A percentile compares a stretch with the other conserved stretches of the same genome.
These are phyloP conservation scores for Emydocephalus ijimae DNA, from an alignment of 2,113 vertebrate genomes.

Conservation along the genomic window DNA sequence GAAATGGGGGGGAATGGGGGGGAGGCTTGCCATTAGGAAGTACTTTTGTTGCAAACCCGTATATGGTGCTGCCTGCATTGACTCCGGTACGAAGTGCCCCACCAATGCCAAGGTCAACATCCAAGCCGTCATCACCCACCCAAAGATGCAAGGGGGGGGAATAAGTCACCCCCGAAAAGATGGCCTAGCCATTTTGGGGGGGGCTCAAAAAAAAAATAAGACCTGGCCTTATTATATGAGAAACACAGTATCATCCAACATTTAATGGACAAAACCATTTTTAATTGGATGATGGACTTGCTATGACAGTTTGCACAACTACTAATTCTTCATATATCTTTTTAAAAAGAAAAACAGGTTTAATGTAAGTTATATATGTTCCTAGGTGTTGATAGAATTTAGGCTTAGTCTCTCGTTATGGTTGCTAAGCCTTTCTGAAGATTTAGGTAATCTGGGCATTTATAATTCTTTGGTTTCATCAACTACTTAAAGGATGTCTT, in stretches of 20 bases:
- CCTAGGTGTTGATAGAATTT: background rate
- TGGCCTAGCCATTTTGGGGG: too few species aligned
- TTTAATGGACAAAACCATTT: background rate
- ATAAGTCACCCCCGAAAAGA: too few species aligned
- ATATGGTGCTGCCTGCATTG: too few species aligned
- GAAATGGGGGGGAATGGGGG: too few species aligned
- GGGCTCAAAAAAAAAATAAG: too few species aligned
- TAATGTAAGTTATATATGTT: background rate
- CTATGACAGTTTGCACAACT: background rate
- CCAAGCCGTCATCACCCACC: too few species aligned
- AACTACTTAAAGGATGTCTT: background rate
- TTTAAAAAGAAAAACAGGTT: background rate
- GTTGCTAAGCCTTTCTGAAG: background rate
- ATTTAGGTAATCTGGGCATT: background rate
- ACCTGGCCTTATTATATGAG: too few species aligned
- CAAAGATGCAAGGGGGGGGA: too few species aligned
- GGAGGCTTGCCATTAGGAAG: too few species aligned
- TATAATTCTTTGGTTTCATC: background rate
- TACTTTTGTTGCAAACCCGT: too few species aligned
- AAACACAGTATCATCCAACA: background rate
- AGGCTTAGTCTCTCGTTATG: background rate
- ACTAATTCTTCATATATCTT: background rate
- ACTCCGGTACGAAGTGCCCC: too few species aligned
- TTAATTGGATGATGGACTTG: background rate
- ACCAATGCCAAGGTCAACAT: too few species aligned